Evolutionary conservation across 1,140 invertebrate genomes (phyloP).

Genomic region (Macrobrachium nipponense): DNA sequence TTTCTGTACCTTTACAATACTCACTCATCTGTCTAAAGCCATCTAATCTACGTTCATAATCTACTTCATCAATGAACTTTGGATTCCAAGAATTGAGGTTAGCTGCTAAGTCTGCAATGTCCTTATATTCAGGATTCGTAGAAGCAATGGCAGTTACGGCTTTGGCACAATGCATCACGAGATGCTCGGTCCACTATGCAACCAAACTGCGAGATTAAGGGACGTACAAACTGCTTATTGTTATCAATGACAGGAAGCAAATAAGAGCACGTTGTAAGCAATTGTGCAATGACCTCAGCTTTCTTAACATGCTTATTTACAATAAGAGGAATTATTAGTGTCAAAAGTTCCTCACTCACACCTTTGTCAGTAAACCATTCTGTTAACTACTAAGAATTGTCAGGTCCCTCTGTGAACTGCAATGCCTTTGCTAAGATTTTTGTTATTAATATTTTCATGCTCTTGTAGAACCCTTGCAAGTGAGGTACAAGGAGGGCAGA

Average conservation of each 20-base stretch:
- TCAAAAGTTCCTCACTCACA: conserved; percentile 77
- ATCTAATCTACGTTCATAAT: conserved; percentile 84
- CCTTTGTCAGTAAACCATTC: conserved; percentile 77
- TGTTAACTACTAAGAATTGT: conserved; percentile 83
- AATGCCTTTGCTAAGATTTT: conserved; percentile 73
- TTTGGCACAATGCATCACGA: conserved; percentile 66
- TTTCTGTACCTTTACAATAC: conserved; percentile 30
- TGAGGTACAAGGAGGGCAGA: conserved; percentile 80
- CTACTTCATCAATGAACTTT: conserved; percentile 90
- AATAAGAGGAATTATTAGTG: conserved; percentile 81
- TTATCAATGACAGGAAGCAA: conserved; percentile 77
- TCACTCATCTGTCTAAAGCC: conserved; percentile 77
- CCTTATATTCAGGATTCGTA: conserved; percentile 67
- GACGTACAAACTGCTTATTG: conserved; percentile 73
- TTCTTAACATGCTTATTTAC: conserved; percentile 72
- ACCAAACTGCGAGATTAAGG: conserved; percentile 67
- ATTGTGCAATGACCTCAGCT: conserved; percentile 75
- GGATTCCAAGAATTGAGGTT: conserved; percentile 89
- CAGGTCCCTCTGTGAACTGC: conserved; percentile 77
- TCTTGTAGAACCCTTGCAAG: conserved; percentile 78
- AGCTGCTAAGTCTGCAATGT: conserved; percentile 72
- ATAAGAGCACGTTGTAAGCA: conserved; percentile 80
- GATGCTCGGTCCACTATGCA: conserved; percentile 65
- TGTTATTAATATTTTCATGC: conserved; percentile 75
- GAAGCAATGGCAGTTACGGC: conserved; percentile 65